These are phyloP conservation scores for Hydroisotoma schaefferi DNA, from an alignment of 2,888 invertebrate genomes.

Conservation along the genomic window DNA sequence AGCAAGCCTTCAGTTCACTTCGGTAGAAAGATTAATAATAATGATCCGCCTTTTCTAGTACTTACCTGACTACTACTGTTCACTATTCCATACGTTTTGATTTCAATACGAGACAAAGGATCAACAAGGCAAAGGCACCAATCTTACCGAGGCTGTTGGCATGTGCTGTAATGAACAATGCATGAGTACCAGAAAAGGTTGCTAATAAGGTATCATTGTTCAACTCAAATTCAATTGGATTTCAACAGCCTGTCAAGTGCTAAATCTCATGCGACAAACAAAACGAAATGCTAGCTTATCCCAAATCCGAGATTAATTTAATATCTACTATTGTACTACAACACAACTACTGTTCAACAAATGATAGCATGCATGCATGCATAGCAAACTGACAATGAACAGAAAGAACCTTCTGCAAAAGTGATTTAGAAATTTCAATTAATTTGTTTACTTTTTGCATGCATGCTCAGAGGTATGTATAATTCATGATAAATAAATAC, in stretches of 20 bases:
- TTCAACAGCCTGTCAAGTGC: neutral
- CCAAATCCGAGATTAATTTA: too few relatives aligned
- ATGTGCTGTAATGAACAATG: neutral
- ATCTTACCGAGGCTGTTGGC: neutral
- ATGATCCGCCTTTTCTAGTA: too few relatives aligned
- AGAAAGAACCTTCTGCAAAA: neutral
- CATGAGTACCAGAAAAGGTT: neutral
- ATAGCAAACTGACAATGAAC: slow-evolving; percentile 1
- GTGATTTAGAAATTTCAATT: slow-evolving; percentile 23
- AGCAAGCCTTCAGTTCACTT: too few relatives aligned
- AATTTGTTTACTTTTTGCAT: slow-evolving; percentile 16
- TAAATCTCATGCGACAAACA: neutral
- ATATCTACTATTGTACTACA: too few relatives aligned
- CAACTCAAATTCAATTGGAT: slow-evolving; percentile 3
- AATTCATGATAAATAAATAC: too few relatives aligned
- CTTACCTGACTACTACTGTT: too few relatives aligned
- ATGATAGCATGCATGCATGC: neutral
- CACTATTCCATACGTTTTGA: too few relatives aligned
- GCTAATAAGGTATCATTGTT: slow-evolving; percentile 6
- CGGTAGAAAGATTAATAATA: too few relatives aligned
- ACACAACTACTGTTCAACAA: too few relatives aligned
- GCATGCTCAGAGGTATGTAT: too few relatives aligned
- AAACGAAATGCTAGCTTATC: neutral
- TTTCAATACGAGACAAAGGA: neutral
- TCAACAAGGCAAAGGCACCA: neutral